Evolutionary conservation across 2,113 vertebrate species (phyloP).

Genomic region (Oreochromis spilurus): DNA sequence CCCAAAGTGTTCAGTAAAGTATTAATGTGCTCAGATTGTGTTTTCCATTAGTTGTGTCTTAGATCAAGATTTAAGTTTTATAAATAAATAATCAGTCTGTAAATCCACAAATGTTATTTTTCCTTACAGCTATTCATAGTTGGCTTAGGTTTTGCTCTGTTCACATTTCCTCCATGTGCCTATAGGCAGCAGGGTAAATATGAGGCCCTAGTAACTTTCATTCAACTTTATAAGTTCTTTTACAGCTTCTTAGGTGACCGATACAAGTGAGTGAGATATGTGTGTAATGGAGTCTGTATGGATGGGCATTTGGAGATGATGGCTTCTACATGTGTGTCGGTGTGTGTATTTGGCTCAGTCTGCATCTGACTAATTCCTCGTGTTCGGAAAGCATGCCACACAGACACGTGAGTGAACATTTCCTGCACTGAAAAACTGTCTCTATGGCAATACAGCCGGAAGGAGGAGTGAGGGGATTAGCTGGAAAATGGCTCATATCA

Average conservation of each 20-base stretch:
- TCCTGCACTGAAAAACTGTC: slow-evolving; percentile 26
- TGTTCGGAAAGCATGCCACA: neutral
- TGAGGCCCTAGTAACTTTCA: neutral
- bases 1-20: neutral
- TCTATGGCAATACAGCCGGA: slow-evolving; percentile 25
- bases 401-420: neutral
- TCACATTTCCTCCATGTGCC: neutral
- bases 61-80: neutral
- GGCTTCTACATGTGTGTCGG: neutral
- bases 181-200: neutral
- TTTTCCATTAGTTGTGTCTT: neutral
- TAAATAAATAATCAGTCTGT: neutral
- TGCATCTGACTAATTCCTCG: neutral
- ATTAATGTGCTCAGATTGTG: neutral
- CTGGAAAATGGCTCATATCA: neutral
- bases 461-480: neutral
- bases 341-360: neutral
- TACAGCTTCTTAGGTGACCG: neutral
- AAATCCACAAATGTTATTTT: neutral
- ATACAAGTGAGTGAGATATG: neutral
- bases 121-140: neutral
- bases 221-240: neutral
- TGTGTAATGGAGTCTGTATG: neutral
- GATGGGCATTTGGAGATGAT: neutral
- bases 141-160: neutral